Percentiles rank a stretch among this genome's conserved stretches.
Conservation (phyloP, 2,797 vertebrate species). For the Oryzias sinensis region DNA sequence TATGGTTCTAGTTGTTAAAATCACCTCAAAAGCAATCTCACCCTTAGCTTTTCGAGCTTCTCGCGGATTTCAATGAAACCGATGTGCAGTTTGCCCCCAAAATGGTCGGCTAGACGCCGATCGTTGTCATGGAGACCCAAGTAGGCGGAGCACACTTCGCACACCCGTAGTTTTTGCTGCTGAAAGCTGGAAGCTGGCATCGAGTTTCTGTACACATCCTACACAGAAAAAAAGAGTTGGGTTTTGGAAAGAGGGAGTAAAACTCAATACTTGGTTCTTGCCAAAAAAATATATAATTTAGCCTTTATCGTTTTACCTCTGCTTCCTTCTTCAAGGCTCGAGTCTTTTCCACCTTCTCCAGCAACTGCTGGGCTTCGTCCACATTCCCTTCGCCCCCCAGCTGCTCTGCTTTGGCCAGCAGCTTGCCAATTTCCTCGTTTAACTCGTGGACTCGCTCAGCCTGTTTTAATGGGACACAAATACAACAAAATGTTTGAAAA, state of each 20-base stretch:
- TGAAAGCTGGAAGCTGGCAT: constrained; percentile 99
- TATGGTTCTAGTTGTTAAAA: no score
- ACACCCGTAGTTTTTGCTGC: constrained; percentile 95
- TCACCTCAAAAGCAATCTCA: constrained; percentile 42
- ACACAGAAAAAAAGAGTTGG: constrained; percentile 12
- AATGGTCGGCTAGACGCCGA: constrained; percentile 94
- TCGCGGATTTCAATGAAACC: constrained; percentile 99
- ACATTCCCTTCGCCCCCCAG: constrained; percentile 96
- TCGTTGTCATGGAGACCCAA: constrained; percentile 98
- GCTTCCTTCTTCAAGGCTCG: constrained; percentile 93
- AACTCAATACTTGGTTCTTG: background rate
- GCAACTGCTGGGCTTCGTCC: constrained; percentile 93
- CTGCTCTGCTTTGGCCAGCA: constrained; percentile 94
- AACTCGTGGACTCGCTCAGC: constrained; percentile 96
- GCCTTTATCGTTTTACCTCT: constrained; percentile 79
- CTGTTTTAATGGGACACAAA: constrained; percentile 65
- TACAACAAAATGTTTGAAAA: background rate
- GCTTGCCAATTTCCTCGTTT: constrained; percentile 97
- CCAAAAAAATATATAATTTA: background rate
- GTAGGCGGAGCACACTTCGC: constrained; percentile 97
- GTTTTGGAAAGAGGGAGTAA: background rate
- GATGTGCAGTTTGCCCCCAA: constrained; percentile 96
- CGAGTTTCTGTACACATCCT: constrained; percentile 98
- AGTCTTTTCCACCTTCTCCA: constrained; percentile 97
- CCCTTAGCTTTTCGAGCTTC: constrained; percentile 95